Evolutionary conservation across 2,797 vertebrate species (phyloP), one percentile per base, ranked within the genome.

Genomic region (Antrozous pallidus): DNA sequence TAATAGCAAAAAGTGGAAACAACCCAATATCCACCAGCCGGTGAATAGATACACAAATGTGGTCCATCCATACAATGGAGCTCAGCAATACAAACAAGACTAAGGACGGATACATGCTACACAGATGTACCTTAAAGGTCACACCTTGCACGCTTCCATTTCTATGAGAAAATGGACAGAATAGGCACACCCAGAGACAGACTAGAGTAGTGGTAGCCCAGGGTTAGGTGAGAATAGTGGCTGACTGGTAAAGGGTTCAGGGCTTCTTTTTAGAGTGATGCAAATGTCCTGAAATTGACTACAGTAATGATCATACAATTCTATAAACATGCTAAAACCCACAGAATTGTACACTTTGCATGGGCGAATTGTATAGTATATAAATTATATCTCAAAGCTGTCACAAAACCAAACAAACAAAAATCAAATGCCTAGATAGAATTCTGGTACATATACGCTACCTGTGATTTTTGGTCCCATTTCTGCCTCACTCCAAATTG

Each of bases 391-490:
- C 28, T 73, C 63, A 58, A 81, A 74, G 24, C 31, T n/a, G 6
- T 42, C 38, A 47, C 2, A 71, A 88, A 74, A 65, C 40, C 56
- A 79, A 83, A 12, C 14, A 73, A 13, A 16, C 14, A 63, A 63
- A 63, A 31, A 63, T 3, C 11, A 49, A 81, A 75, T 8, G 65
- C 42, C 40, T 31, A 81, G 45, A 56, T 1, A 54, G 63, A 88
- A 71, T n/a, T 67, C 56, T 40, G n/a, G 47, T 49, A 45, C 4
- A 12, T 17, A 61, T 49, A 91, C 42, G 28, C 45, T 97, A 99
- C 99, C 99, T 99, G 99, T 47, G 99, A 99, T 93, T 99, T 99
- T 94, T 99, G 99, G 98, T 99, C 99, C 99, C 99, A 99, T 94
- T 99, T 99, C 97, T 99, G 99, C 93, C 99, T 99, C 63, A 99